Conservation (phyloP, 2,888 invertebrate species). For the Lycia hirtaria region DNA sequence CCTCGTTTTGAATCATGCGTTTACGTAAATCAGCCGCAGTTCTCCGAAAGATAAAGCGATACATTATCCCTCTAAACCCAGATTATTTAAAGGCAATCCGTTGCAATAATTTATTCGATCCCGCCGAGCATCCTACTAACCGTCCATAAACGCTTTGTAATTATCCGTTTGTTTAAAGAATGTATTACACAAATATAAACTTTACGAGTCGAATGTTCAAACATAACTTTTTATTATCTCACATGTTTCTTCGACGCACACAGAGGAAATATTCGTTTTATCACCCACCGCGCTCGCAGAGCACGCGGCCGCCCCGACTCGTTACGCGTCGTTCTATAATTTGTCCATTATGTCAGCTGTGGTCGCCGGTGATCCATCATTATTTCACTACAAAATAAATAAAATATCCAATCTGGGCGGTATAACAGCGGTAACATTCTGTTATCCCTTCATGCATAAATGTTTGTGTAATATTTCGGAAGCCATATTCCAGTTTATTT, state of each 20-base stretch:
- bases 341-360: slow-evolving; percentile 62
- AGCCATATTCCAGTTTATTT: slow-evolving; percentile 63
- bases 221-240: slow-evolving; percentile 77
- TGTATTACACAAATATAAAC: slow-evolving; percentile 81
- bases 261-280: slow-evolving; percentile 63
- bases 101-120: slow-evolving; percentile 66
- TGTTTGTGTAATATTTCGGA: slow-evolving; percentile 79
- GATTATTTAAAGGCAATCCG: slow-evolving; percentile 61
- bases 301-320: slow-evolving; percentile 46
- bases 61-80: slow-evolving; percentile 49
- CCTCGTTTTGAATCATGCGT: slow-evolving; percentile 30
- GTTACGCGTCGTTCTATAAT: slow-evolving; percentile 64
- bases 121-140: slow-evolving; percentile 58
- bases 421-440: slow-evolving; percentile 71
- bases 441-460: slow-evolving; percentile 82
- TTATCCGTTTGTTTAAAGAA: slow-evolving; percentile 81
- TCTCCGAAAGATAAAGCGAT: slow-evolving; percentile 42
- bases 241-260: slow-evolving; percentile 71
- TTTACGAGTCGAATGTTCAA: slow-evolving; percentile 77
- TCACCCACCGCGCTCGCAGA: slow-evolving; percentile 56
- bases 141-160: slow-evolving; percentile 73
- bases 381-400: slow-evolving; percentile 56
- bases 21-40: slow-evolving; percentile 40
- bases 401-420: slow-evolving; percentile 68
- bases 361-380: slow-evolving; percentile 57